A percentile compares a stretch with the other conserved stretches of the same genome.
Evolutionary conservation across 2,888 invertebrate genomes (phyloP).

Genomic region (Ornithoptera alexandrae): DNA sequence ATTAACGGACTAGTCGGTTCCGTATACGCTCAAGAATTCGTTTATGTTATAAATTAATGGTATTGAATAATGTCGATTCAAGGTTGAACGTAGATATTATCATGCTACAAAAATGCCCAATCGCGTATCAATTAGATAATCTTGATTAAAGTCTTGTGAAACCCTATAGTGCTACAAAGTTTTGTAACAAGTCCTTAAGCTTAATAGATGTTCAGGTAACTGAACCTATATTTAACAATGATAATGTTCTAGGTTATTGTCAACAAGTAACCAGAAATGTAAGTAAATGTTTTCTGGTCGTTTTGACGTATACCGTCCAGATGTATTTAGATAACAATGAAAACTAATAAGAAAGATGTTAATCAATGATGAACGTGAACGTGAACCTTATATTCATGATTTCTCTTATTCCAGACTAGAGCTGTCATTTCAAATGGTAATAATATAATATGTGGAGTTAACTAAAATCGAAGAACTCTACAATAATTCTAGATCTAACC

Average conservation of each 20-base stretch:
- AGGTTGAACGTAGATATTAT: constrained; percentile 6
- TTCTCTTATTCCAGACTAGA: no score
- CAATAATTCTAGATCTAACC: no score
- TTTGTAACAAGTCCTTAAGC: background rate
- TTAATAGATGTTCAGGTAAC: background rate
- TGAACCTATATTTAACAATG: background rate
- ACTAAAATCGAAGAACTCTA: no score
- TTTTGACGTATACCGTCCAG: no score
- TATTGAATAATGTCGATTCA: constrained; percentile 3
- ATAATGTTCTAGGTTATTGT: background rate
- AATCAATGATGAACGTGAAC: no score
- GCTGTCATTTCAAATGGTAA: no score
- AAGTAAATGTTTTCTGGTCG: no score
- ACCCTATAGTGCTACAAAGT: background rate
- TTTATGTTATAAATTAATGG: constrained; percentile 10
- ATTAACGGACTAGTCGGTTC: background rate
- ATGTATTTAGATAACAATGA: no score
- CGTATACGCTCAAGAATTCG: background rate
- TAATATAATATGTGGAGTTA: no score
- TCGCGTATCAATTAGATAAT: background rate
- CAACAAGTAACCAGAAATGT: no score
- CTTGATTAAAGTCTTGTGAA: background rate
- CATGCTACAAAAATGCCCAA: background rate
- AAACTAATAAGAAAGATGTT: no score
- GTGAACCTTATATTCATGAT: no score